A percentile compares a stretch with the other conserved stretches of the same genome.
These are phyloP conservation scores for Lateolabrax maculatus DNA, from an alignment of 2,797 vertebrate genomes.

Conservation along the genomic window DNA sequence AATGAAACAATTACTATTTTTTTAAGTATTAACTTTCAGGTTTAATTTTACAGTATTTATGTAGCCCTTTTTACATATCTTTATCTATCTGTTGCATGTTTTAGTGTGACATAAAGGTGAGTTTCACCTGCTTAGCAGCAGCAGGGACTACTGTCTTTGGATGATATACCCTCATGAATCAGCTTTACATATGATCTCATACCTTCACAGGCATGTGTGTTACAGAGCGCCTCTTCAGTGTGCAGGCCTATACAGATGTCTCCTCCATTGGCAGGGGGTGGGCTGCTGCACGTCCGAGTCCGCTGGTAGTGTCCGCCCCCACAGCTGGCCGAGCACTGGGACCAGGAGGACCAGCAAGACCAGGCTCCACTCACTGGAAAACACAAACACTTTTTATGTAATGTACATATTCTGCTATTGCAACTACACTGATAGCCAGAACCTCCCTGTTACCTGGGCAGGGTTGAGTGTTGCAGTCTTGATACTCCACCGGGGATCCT, in stretches of 20 bases:
- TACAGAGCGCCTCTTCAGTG: conserved; percentile 96
- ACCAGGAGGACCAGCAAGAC: conserved; percentile 98
- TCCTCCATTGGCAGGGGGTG: conserved; percentile 89
- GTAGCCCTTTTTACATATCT: background rate
- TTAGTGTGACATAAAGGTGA: too few species aligned
- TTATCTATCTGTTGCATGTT: too few species aligned
- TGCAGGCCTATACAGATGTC: conserved; percentile 96
- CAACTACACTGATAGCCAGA: background rate
- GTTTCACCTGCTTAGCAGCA: background rate
- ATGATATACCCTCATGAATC: background rate
- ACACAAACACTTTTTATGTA: background rate
- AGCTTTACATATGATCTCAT: background rate
- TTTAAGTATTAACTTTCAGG: background rate
- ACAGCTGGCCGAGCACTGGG: conserved; percentile 93
- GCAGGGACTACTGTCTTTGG: background rate
- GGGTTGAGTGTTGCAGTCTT: conserved; percentile 93
- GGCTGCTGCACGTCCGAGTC: conserved; percentile 92
- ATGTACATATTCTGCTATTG: background rate
- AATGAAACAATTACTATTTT: background rate
- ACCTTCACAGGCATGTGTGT: conserved; percentile 93
- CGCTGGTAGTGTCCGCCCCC: conserved; percentile 95
- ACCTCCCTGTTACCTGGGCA: conserved; percentile 86
- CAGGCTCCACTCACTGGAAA: conserved; percentile 92
- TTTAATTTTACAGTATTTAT: background rate
- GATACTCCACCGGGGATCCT: conserved; percentile 93